Evolutionary conservation across 2,797 vertebrate species (phyloP).

Genomic region (Sebastolobus altivelis): DNA sequence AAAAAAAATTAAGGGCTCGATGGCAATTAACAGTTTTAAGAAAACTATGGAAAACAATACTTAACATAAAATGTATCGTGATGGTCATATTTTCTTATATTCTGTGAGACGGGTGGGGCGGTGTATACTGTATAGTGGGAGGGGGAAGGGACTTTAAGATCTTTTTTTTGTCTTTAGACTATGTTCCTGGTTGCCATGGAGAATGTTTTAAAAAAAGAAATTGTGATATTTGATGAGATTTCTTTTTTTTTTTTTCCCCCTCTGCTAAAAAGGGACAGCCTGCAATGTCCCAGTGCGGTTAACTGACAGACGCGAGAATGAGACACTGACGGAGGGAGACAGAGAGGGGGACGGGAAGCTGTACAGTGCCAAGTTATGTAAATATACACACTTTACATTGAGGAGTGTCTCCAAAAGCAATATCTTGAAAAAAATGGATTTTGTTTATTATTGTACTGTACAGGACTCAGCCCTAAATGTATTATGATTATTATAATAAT

Average conservation of each 20-base stretch:
- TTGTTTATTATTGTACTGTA: conserved; percentile 90
- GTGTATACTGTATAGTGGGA: conserved; percentile 77
- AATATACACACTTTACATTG: conserved; percentile 87
- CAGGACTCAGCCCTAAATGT: conserved; percentile 89
- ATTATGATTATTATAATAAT: conserved; percentile 87
- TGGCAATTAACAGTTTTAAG: conserved; percentile 86
- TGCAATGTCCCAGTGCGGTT: conserved; percentile 72
- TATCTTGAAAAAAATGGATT: conserved; percentile 87
- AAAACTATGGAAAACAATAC: conserved; percentile 84
- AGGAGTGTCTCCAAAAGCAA: conserved; percentile 89
- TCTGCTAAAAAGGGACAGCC: conserved; percentile 76
- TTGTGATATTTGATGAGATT: conserved; percentile 82
- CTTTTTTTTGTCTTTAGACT: conserved; percentile 70
- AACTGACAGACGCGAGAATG: conserved; percentile 71
- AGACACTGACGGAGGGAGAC: conserved; percentile 74
- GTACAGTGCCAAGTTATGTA: conserved; percentile 91
- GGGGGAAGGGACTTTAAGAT: conserved; percentile 55
- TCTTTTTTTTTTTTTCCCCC: conserved; percentile 41
- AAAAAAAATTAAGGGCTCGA: conserved; percentile 85
- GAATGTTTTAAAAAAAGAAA: conserved; percentile 80
- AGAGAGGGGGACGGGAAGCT: conserved; percentile 70
- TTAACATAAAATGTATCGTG: conserved; percentile 85
- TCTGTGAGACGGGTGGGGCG: conserved; percentile 75
- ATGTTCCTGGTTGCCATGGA: conserved; percentile 84
- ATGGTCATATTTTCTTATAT: conserved; percentile 86